Percentiles rank a stretch among this genome's conserved stretches.
These are phyloP conservation scores for Phenganax marumi DNA, from an alignment of 92 coral and sea anemone genomes.

Conservation along the genomic window DNA sequence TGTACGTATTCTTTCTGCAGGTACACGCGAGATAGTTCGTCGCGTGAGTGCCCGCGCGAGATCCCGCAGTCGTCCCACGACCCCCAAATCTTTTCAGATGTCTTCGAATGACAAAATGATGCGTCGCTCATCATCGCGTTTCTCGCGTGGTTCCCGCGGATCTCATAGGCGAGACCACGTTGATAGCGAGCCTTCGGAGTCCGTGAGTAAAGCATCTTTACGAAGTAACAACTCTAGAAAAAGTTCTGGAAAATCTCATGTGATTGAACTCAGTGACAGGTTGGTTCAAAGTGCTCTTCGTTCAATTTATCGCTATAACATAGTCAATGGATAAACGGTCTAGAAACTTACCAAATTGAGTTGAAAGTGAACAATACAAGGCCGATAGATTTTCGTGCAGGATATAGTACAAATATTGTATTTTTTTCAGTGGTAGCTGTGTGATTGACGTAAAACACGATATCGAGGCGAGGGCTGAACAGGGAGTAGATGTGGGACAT, in stretches of 20 bases:
- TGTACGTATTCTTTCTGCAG: not conserved
- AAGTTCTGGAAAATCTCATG: constrained; percentile 29
- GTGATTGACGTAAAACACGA: constrained; percentile 10
- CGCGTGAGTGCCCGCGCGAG: constrained; percentile 24
- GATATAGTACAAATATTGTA: not conserved
- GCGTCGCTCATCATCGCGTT: constrained; percentile 29
- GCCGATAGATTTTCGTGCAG: not conserved
- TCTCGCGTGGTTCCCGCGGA: constrained; percentile 34
- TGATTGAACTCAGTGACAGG: constrained; percentile 30
- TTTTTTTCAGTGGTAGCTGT: constrained; percentile 1
- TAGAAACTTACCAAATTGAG: too few relatives aligned
- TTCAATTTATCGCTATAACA: not conserved
- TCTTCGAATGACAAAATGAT: constrained; percentile 6
- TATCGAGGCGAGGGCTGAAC: not conserved
- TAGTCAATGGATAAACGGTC: not conserved
- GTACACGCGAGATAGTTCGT: constrained; percentile 40
- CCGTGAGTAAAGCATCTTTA: constrained; percentile 12
- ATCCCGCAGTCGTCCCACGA: constrained; percentile 28
- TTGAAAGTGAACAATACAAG: not conserved
- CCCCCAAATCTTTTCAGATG: constrained; percentile 31
- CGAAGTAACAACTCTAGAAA: not conserved
- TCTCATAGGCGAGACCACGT: constrained; percentile 21
- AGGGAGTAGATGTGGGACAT: constrained; percentile 32
- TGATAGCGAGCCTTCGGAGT: constrained; percentile 27
- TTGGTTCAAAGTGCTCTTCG: not conserved